phyloP scores from a whole-genome alignment of 2,797 vertebrate genomes.

The Leptoclinus maculatus region DNA sequence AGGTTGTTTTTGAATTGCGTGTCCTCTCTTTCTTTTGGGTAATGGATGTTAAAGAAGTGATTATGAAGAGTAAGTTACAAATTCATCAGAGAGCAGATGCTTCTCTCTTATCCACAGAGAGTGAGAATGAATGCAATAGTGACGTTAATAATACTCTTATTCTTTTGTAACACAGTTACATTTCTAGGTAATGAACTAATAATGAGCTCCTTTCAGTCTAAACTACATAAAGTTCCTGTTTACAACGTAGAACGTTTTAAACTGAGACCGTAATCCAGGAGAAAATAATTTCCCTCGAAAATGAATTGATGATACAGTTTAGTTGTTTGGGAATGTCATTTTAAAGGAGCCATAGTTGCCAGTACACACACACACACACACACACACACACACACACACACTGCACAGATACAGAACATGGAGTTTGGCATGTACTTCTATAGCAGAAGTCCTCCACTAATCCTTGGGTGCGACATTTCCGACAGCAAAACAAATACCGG shows the following conservation, averaged over 20 bases:
- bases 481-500: neutral
- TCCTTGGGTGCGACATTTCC: conserved; percentile 33
- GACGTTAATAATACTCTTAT: neutral
- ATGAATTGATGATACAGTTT: neutral
- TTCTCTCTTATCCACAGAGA: neutral
- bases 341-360: too few relatives aligned
- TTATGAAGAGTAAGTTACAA: neutral
- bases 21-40: neutral
- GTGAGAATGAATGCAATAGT: too few relatives aligned
- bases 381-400: too few relatives aligned
- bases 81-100: neutral
- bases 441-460: conserved; percentile 17
- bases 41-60: neutral
- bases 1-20: neutral
- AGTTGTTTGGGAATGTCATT: neutral
- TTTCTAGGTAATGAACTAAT: too few relatives aligned
- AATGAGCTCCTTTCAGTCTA: too few relatives aligned
- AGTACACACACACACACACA: too few relatives aligned
- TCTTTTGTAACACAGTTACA: neutral
- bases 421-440: neutral
- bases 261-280: too few relatives aligned
- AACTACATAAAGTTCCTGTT: neutral
- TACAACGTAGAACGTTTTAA: too few relatives aligned
- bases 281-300: too few relatives aligned
- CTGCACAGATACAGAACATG: neutral